A percentile compares a stretch with the other conserved stretches of the same genome.
These are phyloP conservation scores for Odontothrips loti DNA, from an alignment of 2,888 invertebrate genomes.

Conservation along the genomic window DNA sequence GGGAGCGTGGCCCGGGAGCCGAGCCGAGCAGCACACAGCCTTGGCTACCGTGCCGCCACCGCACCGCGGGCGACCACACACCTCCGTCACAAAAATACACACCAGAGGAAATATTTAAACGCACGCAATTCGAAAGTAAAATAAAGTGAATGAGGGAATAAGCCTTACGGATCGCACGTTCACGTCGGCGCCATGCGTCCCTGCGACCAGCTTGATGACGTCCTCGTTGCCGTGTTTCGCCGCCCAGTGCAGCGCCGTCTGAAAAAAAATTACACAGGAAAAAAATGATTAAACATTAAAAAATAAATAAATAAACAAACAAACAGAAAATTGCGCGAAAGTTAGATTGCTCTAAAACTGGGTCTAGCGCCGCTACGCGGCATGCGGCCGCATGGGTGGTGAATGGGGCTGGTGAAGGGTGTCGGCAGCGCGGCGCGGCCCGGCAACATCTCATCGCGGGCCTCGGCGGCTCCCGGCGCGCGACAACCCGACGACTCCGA, in stretches of 20 bases:
- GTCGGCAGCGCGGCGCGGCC: neutral
- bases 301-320: neutral
- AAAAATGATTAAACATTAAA: slow-evolving; percentile 25
- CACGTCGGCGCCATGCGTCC: slow-evolving; percentile 76
- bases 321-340: neutral
- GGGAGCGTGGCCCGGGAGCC: no score
- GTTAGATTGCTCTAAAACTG: neutral
- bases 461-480: no score
- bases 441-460: no score
- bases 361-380: neutral
- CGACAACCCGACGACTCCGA: neutral
- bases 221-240: slow-evolving; percentile 91
- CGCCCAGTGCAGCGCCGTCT: slow-evolving; percentile 96
- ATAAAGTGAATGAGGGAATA: no score
- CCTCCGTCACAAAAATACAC: no score
- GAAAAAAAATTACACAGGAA: slow-evolving; percentile 47
- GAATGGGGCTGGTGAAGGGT: neutral
- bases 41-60: no score
- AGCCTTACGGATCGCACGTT: slow-evolving; percentile 78
- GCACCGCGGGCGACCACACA: no score
- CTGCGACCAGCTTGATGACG: slow-evolving; percentile 85
- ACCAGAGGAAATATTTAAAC: no score
- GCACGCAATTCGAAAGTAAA: no score
- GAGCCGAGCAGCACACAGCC: no score
- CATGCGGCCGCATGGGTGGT: neutral